phyloP scores from a whole-genome alignment of 2,888 invertebrate genomes.

The Phyto melanocephala region DNA sequence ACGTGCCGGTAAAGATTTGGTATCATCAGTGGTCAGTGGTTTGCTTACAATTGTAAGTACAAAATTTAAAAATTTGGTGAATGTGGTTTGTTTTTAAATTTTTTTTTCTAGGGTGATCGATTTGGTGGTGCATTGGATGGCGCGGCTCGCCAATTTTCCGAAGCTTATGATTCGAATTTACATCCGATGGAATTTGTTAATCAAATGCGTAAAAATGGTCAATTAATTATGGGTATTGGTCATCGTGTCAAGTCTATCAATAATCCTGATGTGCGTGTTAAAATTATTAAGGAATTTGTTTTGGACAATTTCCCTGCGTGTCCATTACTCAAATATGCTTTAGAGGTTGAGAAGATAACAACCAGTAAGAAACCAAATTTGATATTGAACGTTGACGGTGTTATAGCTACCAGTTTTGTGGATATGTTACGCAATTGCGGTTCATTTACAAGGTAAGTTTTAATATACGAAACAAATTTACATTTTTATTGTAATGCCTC shows the following conservation, averaged over 20 bases:
- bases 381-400: conserved; percentile 99
- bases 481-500: too few species aligned
- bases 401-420: conserved; percentile 98
- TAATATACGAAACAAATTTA: neutral
- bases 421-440: conserved; percentile 96
- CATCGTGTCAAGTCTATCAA: conserved; percentile 95
- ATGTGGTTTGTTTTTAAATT: neutral
- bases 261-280: conserved; percentile 99
- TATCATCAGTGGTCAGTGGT: conserved; percentile 97
- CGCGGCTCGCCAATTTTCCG: conserved; percentile 98
- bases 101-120: conserved; percentile 88
- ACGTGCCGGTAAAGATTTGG: conserved; percentile 97
- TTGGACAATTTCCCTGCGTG: conserved; percentile 95
- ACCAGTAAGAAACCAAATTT: conserved; percentile 99
- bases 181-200: conserved; percentile 99
- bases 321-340: conserved; percentile 95
- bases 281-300: conserved; percentile 97
- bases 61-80: neutral
- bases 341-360: conserved; percentile 99
- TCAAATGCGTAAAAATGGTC: conserved; percentile 96
- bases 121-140: conserved; percentile 99
- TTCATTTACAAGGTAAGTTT: conserved; percentile 90
- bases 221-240: conserved; percentile 99
- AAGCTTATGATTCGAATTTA: conserved; percentile 95
- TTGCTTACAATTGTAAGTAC: conserved; percentile 94